phyloP scores from a whole-genome alignment of 1,140 invertebrate genomes.

The Oryzaephilus surinamensis region DNA sequence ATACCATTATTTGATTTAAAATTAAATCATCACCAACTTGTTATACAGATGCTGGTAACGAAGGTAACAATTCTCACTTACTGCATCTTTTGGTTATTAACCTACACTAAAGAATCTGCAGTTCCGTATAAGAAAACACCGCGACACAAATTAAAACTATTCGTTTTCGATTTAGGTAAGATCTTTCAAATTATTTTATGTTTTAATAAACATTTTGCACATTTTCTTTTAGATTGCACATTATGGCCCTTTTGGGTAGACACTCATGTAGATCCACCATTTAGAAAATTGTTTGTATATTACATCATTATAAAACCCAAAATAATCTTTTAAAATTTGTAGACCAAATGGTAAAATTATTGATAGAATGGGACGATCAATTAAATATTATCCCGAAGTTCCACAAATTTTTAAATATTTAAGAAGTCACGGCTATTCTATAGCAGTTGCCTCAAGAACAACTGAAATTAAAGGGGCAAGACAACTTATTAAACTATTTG shows the following conservation, averaged over 20 bases:
- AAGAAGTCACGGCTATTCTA: conserved; percentile 42
- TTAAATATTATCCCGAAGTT: conserved; percentile 50
- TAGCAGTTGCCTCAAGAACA: conserved; percentile 59
- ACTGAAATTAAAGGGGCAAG: conserved; percentile 52
- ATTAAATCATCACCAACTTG: too few relatives aligned
- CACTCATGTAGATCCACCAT: conserved; percentile 57
- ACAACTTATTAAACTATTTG: conserved; percentile 54
- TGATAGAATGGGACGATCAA: conserved; percentile 40
- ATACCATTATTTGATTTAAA: too few relatives aligned
- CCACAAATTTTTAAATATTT: conserved; percentile 49
- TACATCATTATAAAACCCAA: neutral
- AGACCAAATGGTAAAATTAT: conserved; percentile 41
- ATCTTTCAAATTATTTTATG: conserved; percentile 7
- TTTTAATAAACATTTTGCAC: too few relatives aligned
- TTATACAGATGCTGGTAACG: too few relatives aligned
- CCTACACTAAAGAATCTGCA: too few relatives aligned
- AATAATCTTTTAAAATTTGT: conserved; percentile 14
- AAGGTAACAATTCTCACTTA: too few relatives aligned
- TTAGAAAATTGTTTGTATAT: conserved; percentile 39
- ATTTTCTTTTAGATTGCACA: conserved; percentile 54
- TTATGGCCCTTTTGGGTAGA: conserved; percentile 71
- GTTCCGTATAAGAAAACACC: too few relatives aligned
- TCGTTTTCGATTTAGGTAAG: conserved; percentile 49
- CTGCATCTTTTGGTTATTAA: too few relatives aligned
- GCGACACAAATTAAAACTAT: too few relatives aligned